Base-by-base conservation (phyloP, 2,888 invertebrate species). In the Euclidia mi region DNA sequence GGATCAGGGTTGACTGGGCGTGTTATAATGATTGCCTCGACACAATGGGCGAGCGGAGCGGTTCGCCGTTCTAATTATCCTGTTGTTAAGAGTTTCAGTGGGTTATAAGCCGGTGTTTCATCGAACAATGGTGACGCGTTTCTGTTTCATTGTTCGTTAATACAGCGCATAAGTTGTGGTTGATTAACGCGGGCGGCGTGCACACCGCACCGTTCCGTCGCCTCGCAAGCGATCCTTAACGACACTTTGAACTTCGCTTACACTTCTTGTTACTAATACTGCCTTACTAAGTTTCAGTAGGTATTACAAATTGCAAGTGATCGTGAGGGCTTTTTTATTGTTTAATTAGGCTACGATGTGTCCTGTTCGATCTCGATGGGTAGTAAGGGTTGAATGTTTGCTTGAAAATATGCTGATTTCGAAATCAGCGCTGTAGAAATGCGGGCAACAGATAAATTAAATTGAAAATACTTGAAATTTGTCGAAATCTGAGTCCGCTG, bases 131-230 rank as follows among this genome's bases (percentile, higher is more conserved):
- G 79, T 77, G 78, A 87, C 86, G 85, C 82, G 80, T 84, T 83
- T 82, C 79, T 63, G 75, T 80, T 84, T 82, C 84, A 87, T 87
- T 87, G 86, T 87, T 82, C 85, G 83, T 75, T 85, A 84, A 84
- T 84, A 81, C 77, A 71, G 62, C 65, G 72, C 74, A 65, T 70
- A 81, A 85, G 79, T 86, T 85, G 76, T 73, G 76, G 83, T 79
- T 82, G 81, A 85, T 86, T 83, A 82, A 82, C 75, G 74, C 62
- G 78, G 72, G 58, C 53, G 60, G 3, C 57, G 52, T 67, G 66
- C 52, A 78, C 79, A 84, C 66, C 32, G 72, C 47, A 17, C 20
- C 52, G 71, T 63, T 47, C 65, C 53, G 70, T 61, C 43, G 47
- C 66, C 59, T 58, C 48, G 46, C 55, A 55, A 46, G 49, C 56